phyloP scores from a whole-genome alignment of 1,140 invertebrate species.

The Teleopsis dalmanni region DNA sequence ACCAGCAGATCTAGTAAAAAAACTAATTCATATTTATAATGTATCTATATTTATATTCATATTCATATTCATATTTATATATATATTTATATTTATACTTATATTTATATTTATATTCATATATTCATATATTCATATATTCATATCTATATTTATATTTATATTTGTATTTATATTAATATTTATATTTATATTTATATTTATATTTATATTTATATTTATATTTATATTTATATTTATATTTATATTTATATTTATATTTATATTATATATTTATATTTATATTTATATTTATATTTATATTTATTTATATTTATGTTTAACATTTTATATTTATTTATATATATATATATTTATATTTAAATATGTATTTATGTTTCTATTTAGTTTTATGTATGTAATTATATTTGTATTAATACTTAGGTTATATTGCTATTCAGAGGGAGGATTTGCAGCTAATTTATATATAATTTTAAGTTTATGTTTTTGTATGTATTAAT shows the following conservation, averaged over 20 bases:
- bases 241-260: not conserved
- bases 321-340: not conserved
- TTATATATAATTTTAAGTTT: too few relatives aligned
- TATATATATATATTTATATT: not conserved
- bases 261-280: not conserved
- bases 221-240: not conserved
- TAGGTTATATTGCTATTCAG: too few relatives aligned
- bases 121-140: not conserved
- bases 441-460: too few relatives aligned
- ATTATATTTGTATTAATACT: too few relatives aligned
- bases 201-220: not conserved
- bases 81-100: not conserved
- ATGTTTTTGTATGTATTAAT: too few relatives aligned
- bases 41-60: too few relatives aligned
- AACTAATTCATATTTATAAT: too few relatives aligned
- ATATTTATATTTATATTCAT: not conserved
- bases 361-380: not conserved
- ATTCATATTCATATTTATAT: too few relatives aligned
- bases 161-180: not conserved
- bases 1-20: too few relatives aligned
- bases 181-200: not conserved
- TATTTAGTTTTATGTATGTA: too few relatives aligned
- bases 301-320: not conserved
- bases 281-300: not conserved
- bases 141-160: not conserved